Evolutionary conservation across 2,113 vertebrate genomes (phyloP).

Genomic region (Platanista minor): DNA sequence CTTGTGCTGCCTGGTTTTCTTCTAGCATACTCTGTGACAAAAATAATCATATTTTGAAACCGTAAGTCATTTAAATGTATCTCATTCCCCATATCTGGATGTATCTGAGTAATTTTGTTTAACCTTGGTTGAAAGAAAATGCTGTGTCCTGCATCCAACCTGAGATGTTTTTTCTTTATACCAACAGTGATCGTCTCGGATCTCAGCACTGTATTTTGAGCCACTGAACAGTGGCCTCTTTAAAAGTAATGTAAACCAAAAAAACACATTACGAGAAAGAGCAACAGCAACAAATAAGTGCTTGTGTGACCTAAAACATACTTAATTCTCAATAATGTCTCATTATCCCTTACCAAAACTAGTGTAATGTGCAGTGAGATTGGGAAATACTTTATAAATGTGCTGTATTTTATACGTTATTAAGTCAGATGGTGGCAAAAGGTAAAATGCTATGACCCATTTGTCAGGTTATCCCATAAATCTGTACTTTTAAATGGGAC

Average conservation of each 20-base stretch:
- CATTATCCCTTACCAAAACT: background rate
- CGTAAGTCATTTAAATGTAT: background rate
- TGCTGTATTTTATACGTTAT: background rate
- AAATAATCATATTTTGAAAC: slow-evolving; percentile 22
- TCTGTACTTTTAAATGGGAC: background rate
- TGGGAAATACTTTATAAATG: background rate
- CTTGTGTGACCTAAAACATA: background rate
- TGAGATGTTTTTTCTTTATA: background rate
- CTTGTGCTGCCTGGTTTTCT: background rate
- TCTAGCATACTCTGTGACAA: background rate
- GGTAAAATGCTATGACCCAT: background rate
- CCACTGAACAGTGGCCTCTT: background rate
- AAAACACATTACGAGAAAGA: background rate
- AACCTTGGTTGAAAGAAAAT: background rate
- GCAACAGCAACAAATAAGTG: background rate
- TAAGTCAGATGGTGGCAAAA: background rate
- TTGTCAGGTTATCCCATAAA: background rate
- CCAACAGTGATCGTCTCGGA: background rate
- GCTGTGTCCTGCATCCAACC: background rate
- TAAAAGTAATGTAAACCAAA: slow-evolving; percentile 7
- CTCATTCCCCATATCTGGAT: background rate
- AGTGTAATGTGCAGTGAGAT: background rate
- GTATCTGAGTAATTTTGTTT: background rate
- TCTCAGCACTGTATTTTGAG: background rate
- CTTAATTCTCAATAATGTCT: background rate